Base-by-base conservation (phyloP, 2,888 invertebrate genomes). In the Agrilus biguttatus region DNA sequence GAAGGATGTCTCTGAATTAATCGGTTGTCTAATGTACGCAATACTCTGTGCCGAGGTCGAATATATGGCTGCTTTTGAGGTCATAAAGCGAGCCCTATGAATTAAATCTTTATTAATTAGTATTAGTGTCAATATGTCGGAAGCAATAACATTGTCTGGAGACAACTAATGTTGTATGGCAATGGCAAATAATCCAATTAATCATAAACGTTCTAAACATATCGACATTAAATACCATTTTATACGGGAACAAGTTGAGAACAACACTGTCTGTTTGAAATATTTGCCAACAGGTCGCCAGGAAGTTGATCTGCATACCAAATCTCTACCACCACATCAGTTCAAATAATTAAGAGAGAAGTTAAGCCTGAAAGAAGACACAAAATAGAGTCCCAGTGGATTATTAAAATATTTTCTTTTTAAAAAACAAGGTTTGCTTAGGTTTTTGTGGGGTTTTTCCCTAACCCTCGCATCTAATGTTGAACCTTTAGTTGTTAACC, bases 191-290 rank as follows among this genome's bases (percentile, higher is more conserved):
- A 41, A 44, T 40, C 44, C 44, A 41, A 33, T 17, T 1, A 32
- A 12, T 36, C 44, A 44, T 36, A 44, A 44, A 23, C 17, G 44
- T 12, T 36, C 40, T 2, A 44, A 44, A 33, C 44, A 44, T 36
- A 41, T 41, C 21, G 41, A 37, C 12, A 36, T 41, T 36, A 34
- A 41, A 36, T 41, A 36, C 17, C 41, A 41, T n/a, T n/a, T n/a
- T n/a, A n/a, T n/a, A n/a, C n/a, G n/a, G n/a, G n/a, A n/a, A n/a
- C n/a, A n/a, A n/a, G 19, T 41, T 12, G 10, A 41, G 14, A 41
- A 35, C 7, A 14, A 19, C 14, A 8, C 8, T 36, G 13, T 37
- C 14, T 14, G 13, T 14, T 13, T 37, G 7, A 13, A 37, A 13
- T 37, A 37, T 37, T 14, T 37, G 14, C 17, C 37, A 14, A 37